Percentiles rank a stretch among this genome's conserved stretches.
Conservation (phyloP, 2,113 vertebrate genomes). For the Artemisiospiza belli region DNA sequence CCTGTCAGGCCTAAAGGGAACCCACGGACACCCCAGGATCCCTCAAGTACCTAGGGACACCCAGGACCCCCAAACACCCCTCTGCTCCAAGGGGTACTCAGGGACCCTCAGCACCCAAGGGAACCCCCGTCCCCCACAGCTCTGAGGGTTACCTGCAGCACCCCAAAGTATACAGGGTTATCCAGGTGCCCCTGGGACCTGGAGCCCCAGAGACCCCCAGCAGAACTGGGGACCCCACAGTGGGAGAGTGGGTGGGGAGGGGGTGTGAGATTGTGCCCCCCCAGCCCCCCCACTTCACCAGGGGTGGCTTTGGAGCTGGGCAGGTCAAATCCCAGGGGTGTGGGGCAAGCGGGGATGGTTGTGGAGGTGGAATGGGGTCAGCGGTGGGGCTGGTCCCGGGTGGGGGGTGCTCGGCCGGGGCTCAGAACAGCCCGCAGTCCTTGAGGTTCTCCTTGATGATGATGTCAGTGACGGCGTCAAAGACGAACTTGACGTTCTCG, state of each 20-base stretch:
- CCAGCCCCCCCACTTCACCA: neutral
- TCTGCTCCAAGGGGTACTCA: neutral
- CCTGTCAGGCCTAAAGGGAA: neutral
- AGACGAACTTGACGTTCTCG: constrained; percentile 98
- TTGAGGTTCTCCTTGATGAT: constrained; percentile 99
- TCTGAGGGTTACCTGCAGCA: neutral
- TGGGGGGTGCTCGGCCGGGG: neutral
- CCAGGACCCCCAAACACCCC: neutral
- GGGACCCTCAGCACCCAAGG: neutral
- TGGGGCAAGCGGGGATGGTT: neutral
- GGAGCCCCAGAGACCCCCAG: neutral
- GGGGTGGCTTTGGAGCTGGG: neutral
- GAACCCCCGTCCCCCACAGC: neutral
- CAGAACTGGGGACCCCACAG: neutral
- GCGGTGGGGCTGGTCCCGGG: neutral
- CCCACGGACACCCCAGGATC: neutral
- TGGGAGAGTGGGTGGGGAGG: neutral
- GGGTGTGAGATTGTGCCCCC: neutral
- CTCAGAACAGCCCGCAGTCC: constrained; percentile 95
- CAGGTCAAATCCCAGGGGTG: neutral
- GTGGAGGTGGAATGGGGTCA: neutral
- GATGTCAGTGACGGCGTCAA: constrained; percentile 96
- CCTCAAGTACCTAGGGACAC: neutral
- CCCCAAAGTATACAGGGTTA: neutral
- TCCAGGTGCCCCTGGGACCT: neutral